Evolutionary conservation across 2,888 invertebrate species (phyloP).

Genomic region (Troides oblongomaculatus): DNA sequence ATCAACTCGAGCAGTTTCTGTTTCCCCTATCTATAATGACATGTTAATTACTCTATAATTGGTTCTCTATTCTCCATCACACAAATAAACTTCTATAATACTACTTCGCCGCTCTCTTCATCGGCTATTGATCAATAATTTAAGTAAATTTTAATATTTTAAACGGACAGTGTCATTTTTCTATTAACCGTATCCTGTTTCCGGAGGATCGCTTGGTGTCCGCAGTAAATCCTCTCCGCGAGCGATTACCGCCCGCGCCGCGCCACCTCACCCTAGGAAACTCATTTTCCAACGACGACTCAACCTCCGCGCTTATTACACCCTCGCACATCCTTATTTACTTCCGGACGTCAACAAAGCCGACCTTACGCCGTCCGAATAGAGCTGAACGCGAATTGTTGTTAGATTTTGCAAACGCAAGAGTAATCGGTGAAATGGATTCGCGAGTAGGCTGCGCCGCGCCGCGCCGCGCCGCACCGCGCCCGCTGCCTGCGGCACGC

Average conservation of each 20-base stretch:
- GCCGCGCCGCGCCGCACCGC: too few species aligned
- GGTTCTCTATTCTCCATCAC: too few species aligned
- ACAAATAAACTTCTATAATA: too few species aligned
- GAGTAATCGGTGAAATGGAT: slow-evolving; percentile 36
- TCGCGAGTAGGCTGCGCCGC: slow-evolving; percentile 32
- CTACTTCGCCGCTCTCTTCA: too few species aligned
- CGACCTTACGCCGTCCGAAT: slow-evolving; percentile 1
- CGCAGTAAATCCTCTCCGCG: slow-evolving; percentile 20
- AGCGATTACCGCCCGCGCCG: slow-evolving; percentile 21
- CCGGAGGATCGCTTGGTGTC: slow-evolving; percentile 7
- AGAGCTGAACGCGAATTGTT: slow-evolving; percentile 37
- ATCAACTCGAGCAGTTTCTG: too few species aligned
- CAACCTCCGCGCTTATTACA: slow-evolving; percentile 73
- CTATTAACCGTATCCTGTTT: slow-evolving; percentile 1
- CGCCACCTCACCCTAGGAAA: slow-evolving; percentile 58
- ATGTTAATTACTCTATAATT: too few species aligned
- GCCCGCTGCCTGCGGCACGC: too few species aligned
- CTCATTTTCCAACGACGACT: slow-evolving; percentile 76
- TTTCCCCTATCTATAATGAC: too few species aligned
- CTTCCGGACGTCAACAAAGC: slow-evolving; percentile 9
- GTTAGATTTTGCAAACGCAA: slow-evolving; percentile 2
- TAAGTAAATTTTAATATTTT: too few species aligned
- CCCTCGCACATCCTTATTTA: slow-evolving; percentile 40
- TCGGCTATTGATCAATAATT: too few species aligned
- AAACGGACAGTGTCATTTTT: too few species aligned